Conservation (phyloP, 2,113 vertebrate genomes). For the Pseudorectes ferrugineus region DNA sequence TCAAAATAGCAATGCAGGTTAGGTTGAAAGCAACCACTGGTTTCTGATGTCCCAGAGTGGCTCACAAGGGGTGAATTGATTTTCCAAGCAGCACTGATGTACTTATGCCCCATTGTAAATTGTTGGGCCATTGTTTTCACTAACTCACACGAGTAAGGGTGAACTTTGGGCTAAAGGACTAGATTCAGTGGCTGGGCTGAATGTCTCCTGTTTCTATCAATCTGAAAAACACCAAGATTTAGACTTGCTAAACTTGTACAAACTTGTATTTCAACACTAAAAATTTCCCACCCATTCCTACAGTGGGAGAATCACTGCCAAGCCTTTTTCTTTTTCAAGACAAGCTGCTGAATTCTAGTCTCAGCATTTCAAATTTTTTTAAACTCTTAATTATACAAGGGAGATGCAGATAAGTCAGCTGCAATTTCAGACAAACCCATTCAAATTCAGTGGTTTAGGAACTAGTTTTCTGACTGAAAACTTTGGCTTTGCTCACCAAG, state of each 20-base stretch:
- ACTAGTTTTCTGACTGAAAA: not conserved
- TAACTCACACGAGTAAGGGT: not conserved
- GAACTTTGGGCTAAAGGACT: not conserved
- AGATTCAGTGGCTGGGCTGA: not conserved
- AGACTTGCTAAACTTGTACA: not conserved
- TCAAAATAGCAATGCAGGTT: not conserved
- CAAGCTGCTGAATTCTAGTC: not conserved
- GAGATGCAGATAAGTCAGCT: not conserved
- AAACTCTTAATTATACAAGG: not conserved
- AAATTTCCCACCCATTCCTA: not conserved
- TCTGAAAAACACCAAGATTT: not conserved
- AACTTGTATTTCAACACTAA: not conserved
- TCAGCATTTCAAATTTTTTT: not conserved
- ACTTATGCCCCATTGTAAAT: not conserved
- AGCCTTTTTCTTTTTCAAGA: not conserved
- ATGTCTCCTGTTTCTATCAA: not conserved
- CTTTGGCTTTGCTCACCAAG: not conserved
- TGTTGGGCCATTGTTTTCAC: not conserved
- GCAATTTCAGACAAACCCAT: not conserved
- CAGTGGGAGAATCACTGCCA: not conserved
- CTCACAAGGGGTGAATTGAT: not conserved
- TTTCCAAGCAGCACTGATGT: not conserved
- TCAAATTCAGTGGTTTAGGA: not conserved
- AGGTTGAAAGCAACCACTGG: not conserved
- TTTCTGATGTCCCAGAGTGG: not conserved